A percentile compares a stretch with the other conserved stretches of the same genome.
phyloP scores from a whole-genome alignment of 2,797 vertebrate species.

The Decapterus maruadsi region DNA sequence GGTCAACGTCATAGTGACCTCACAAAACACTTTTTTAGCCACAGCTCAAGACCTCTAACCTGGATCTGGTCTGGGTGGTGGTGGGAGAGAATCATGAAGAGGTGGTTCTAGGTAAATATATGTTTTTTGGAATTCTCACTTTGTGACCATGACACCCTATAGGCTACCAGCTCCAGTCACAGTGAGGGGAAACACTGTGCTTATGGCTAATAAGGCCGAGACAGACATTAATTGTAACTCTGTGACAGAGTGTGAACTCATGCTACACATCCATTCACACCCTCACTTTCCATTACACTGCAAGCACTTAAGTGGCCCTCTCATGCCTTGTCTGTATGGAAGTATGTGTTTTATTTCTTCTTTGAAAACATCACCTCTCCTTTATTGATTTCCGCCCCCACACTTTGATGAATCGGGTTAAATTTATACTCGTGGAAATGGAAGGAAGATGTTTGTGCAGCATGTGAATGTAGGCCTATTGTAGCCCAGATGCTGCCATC shows the following conservation, averaged over 20 bases:
- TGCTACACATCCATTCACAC: not conserved
- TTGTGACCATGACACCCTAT: not conserved
- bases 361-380: constrained; percentile 19
- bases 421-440: constrained; percentile 21
- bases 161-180: too few species aligned
- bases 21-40: too few species aligned
- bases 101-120: too few species aligned
- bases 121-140: not conserved
- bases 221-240: not conserved
- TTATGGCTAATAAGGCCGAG: not conserved
- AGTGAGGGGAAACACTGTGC: not conserved
- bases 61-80: too few species aligned
- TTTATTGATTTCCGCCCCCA: constrained; percentile 17
- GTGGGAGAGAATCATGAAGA: too few species aligned
- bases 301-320: not conserved
- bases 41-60: too few species aligned
- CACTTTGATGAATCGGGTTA: constrained; percentile 13
- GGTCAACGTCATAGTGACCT: too few species aligned
- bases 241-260: not conserved
- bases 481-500: constrained; percentile 1
- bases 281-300: not conserved
- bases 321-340: not conserved
- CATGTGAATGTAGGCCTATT: constrained; percentile 24
- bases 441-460: constrained; percentile 15
- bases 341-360: constrained; percentile 12